Conservation (phyloP, 2,888 invertebrate species). For the Seira sanloemensis region DNA sequence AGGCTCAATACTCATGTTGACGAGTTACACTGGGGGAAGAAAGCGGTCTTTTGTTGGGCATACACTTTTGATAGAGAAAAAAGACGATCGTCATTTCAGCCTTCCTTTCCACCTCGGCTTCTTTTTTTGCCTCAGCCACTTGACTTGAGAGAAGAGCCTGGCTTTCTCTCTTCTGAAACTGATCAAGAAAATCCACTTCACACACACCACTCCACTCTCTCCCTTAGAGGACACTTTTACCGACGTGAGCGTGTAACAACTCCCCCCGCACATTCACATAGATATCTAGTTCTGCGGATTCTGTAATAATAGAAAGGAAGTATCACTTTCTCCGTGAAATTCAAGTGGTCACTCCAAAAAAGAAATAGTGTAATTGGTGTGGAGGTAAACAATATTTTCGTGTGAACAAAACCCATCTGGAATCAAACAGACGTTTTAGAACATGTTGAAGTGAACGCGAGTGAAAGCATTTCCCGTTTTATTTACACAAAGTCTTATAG, state of each 20-base stretch:
- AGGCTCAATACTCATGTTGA: neutral
- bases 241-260: neutral
- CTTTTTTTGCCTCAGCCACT: neutral
- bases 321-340: neutral
- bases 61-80: neutral
- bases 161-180: no score
- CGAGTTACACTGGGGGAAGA: neutral
- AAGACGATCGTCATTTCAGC: neutral
- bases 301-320: neutral
- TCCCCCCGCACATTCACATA: no score
- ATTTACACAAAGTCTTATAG: neutral
- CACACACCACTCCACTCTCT: conserved; percentile 47
- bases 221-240: conserved; percentile 46
- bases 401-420: neutral
- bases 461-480: neutral
- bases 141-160: neutral
- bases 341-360: neutral
- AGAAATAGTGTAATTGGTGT: no score
- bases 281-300: no score
- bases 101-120: neutral
- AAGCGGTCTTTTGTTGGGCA: neutral
- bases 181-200: conserved; percentile 29
- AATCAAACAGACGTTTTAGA: no score
- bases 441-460: neutral
- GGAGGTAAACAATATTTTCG: no score